Conservation (phyloP, 2,113 vertebrate species). For the Mola mola region DNA sequence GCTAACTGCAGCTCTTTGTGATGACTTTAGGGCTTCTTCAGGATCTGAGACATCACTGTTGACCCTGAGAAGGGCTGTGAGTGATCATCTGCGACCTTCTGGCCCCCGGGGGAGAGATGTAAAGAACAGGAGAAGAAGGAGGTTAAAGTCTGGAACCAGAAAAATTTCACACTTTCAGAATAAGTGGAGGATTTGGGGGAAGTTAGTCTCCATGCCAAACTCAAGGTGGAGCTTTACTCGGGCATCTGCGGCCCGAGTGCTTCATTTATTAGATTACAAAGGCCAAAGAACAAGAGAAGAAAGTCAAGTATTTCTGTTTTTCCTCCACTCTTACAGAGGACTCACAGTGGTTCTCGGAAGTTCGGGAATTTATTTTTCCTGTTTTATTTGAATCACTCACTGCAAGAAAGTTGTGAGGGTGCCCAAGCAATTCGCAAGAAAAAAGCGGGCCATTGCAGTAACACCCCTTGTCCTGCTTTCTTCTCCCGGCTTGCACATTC, state of each 20-base stretch:
- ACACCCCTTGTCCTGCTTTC: too few relatives aligned
- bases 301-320: background rate
- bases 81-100: constrained; percentile 55
- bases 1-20: constrained; percentile 60
- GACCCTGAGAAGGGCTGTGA: constrained; percentile 42
- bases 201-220: background rate
- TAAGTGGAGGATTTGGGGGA: constrained; percentile 4
- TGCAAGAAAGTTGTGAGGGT: too few relatives aligned
- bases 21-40: constrained; percentile 23
- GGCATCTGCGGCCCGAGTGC: constrained; percentile 36
- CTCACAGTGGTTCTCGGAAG: too few relatives aligned
- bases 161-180: constrained; percentile 1
- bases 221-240: constrained; percentile 14
- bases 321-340: too few relatives aligned
- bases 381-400: background rate
- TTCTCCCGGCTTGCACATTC: background rate
- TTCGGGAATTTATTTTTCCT: background rate
- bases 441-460: too few relatives aligned
- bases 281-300: constrained; percentile 35
- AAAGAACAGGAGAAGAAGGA: constrained; percentile 18
- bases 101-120: constrained; percentile 29
- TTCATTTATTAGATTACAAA: constrained; percentile 38
- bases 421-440: too few relatives aligned
- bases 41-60: constrained; percentile 33
- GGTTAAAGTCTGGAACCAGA: constrained; percentile 16